Evolutionary conservation across 1,140 invertebrate genomes (phyloP), one percentile per base, ranked within the genome.

Genomic region (Hyposmocoma kahamanoa): DNA sequence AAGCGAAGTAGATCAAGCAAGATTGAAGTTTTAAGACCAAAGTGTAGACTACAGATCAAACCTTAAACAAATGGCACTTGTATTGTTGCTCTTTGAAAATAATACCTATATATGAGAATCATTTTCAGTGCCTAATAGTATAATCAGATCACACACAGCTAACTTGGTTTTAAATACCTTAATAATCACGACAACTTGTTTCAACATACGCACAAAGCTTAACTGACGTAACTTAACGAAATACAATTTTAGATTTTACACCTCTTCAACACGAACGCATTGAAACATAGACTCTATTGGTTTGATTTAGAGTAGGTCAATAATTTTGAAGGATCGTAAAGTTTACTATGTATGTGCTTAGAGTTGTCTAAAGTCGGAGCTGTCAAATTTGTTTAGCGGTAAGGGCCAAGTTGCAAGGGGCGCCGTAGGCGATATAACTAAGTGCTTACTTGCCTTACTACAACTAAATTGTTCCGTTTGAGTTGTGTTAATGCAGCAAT

Each of bases 381-480:
- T 84, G 81, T 84, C 81, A 84, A 83, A 84, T 83, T 83, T 84
- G 81, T 81, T 84, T 78, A 84, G 81, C 69, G 75, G 81, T 75
- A 61, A 74, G 66, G 69, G 66, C 62, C 60, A 80, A 81, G 77
- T 84, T 76, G 62, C 56, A 62, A 73, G 59, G 64, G 64, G 53
- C 44, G 49, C 51, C 65, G 74, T 72, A 71, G 70, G 50, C 42
- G 68, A 74, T 71, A 72, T 71, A 72, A 76, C 72, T 80, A 79
- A 83, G 70, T 78, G 79, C 76, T 80, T 80, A 81, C 75, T 80
- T 67, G 68, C 67, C 58, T n/a, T n/a, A 11, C 6, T 78, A 67
- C 66, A 70, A 75, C 72, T 63, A 72, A 77, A 84, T 78, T 80
- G 78, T 78, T 74, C 73, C 72, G 80, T 84, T 84, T 82, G 76